Conservation (phyloP, 2,113 vertebrate species). For the Zosterops borbonicus region DNA sequence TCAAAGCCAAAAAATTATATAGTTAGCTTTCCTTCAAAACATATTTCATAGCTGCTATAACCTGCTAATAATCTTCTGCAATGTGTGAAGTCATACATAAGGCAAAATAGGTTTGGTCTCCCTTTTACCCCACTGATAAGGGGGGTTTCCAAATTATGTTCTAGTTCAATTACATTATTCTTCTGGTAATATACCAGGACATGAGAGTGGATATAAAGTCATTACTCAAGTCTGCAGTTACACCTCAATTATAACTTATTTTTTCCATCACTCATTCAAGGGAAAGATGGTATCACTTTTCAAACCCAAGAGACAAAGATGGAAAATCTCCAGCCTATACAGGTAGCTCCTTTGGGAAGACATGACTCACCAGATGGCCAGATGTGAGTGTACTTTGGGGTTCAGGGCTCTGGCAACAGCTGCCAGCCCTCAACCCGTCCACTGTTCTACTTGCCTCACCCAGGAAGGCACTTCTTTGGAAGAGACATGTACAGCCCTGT, state of each 20-base stretch:
- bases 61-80: background rate
- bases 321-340: background rate
- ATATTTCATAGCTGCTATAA: background rate
- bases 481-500: background rate
- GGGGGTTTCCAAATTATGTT: background rate
- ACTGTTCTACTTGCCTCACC: background rate
- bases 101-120: background rate
- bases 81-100: background rate
- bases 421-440: background rate
- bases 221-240: background rate
- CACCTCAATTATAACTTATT: background rate
- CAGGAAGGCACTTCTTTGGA: background rate
- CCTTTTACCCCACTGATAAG: background rate
- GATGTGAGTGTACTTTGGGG: background rate
- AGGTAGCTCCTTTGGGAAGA: background rate
- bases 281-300: background rate
- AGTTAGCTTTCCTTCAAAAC: background rate
- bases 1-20: conserved; percentile 18
- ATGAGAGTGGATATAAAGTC: background rate
- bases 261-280: background rate
- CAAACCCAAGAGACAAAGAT: background rate
- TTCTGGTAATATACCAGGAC: background rate
- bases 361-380: background rate
- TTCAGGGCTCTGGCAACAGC: background rate
- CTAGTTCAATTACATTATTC: background rate